Conservation (phyloP, 2,797 vertebrate genomes). For the Sus cebifrons region DNA sequence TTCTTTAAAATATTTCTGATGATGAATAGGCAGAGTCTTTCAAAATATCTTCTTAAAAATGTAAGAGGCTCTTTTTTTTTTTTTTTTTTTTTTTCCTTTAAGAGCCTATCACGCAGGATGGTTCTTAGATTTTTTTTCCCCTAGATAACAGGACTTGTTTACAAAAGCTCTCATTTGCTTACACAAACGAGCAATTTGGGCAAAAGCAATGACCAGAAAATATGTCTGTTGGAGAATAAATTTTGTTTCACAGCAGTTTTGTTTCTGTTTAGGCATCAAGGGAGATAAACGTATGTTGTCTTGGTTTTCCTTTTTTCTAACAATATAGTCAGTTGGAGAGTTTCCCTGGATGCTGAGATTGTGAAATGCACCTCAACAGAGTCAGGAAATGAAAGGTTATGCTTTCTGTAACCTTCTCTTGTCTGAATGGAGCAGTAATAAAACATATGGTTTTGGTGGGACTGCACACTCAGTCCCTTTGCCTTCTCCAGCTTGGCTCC, state of each 20-base stretch:
- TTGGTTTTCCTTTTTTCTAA: slow-evolving; percentile 66
- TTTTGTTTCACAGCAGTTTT: slow-evolving; percentile 74
- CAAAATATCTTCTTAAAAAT: slow-evolving; percentile 80
- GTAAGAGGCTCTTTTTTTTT: slow-evolving; percentile 78
- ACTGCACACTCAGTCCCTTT: neutral
- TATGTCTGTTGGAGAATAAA: slow-evolving; percentile 65
- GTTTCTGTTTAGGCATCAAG: slow-evolving; percentile 77
- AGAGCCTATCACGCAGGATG: slow-evolving; percentile 73
- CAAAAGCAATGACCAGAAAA: slow-evolving; percentile 74
- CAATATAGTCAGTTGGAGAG: slow-evolving; percentile 20
- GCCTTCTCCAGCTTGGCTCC: neutral
- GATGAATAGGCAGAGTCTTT: slow-evolving; percentile 85
- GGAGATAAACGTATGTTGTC: slow-evolving; percentile 58
- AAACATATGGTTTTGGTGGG: slow-evolving; percentile 11
- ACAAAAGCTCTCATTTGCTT: slow-evolving; percentile 56
- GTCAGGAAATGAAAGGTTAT: slow-evolving; percentile 47
- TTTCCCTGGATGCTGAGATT: slow-evolving; percentile 61
- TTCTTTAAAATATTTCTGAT: slow-evolving; percentile 83
- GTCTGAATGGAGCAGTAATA: slow-evolving; percentile 47
- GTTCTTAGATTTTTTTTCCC: slow-evolving; percentile 49
- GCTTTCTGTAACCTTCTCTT: slow-evolving; percentile 21
- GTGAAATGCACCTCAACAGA: neutral
- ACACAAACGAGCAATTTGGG: slow-evolving; percentile 73
- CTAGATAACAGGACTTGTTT: slow-evolving; percentile 79
- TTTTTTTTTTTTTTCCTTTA: neutral